Base-by-base conservation (phyloP, 1,140 invertebrate genomes). In the Bradysia coprophila region DNA sequence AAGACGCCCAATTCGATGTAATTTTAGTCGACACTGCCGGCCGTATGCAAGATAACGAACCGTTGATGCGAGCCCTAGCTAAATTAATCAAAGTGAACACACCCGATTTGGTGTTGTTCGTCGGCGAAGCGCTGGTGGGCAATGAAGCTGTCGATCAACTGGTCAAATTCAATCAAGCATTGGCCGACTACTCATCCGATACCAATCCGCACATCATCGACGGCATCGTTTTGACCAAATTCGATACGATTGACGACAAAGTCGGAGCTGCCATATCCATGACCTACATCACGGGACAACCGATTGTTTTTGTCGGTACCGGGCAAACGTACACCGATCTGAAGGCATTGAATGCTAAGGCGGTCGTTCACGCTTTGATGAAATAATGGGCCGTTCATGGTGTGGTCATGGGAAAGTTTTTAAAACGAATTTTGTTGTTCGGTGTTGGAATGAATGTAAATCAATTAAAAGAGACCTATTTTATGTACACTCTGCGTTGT, bases 131-230 rank as follows among this genome's bases (percentile, higher is more conserved):
- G 1, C 65, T 99, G 2, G 96, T 99, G 13, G 96, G 96, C n/a
- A 99, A 99, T 62, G 96, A 99, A 64, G 96, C 95, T 38, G 94
- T 99, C 20, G 96, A 99, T 68, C 96, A 99, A 62, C 69, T 99
- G 36, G 82, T 91, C 0, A 98, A 98, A 65, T 99, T 99, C 61
- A 99, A 99, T 67, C 87, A 95, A 60, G 91, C 94, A 3, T 66
- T 99, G 11, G 85, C 84, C 10, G 87, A 92, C 62, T 82, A 86
- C 56, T 87, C 84, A 19, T 76, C 75, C 23, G 78, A 77, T 19
- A 60, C 64, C n/a, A 81, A 81, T 63, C 86, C 89, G 2, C 87
- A 92, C 64, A 75, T 88, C 38, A 97, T 98, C 50, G 94, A 98
- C 65, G 94, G 93, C 20, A 98, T 98, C 49, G 90, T 98, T 3